Evolutionary conservation across 2,797 vertebrate genomes (phyloP), one percentile per base, ranked within the genome.

Genomic region (Pseudomugil tenellus): DNA sequence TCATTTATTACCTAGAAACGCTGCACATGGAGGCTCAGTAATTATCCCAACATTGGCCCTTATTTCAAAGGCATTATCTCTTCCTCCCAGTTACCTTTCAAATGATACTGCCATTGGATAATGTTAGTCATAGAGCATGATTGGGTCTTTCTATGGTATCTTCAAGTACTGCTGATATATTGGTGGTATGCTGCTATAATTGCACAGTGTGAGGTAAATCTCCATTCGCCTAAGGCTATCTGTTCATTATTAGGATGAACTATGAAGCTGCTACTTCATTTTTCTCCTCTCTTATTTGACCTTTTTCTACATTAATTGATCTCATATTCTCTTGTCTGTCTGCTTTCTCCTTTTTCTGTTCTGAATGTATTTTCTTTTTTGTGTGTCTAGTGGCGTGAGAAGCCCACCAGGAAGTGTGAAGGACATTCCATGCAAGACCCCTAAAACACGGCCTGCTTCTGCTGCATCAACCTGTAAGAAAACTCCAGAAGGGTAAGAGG

Each of bases 401-500:
- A 89, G 89, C 53, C 87, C 91, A 10, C 53, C 48, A 0, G 81
- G 85, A 0, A 86, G 85, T 31, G 76, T 81, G 68, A 93, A 90
- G 83, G 92, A 92, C 70, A 76, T 79, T 31, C 83, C 74, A 0
- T 87, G 80, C 28, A 85, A 88, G 55, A 48, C 52, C n/a, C 1
- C 68, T 9, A 86, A 74, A 66, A 4, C 72, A 1, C 81, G 83
- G 2, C 77, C 84, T 35, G n/a, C 53, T 1, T 72, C 87, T 39
- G 76, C 87, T 58, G 83, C 89, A 23, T 71, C 87, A 10, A 69
- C 76, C 76, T 77, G 53, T 34, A 93, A 72, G 80, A 93, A 90
- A 63, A 39, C 57, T 49, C 74, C 77, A 2, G 92, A 93, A 17
- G 78, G 83, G 93, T 94, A 48, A 81, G 88, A 46, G 32, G 29